Evolutionary conservation across 2,888 invertebrate species (phyloP).

Genomic region (Saturnia pavonia): DNA sequence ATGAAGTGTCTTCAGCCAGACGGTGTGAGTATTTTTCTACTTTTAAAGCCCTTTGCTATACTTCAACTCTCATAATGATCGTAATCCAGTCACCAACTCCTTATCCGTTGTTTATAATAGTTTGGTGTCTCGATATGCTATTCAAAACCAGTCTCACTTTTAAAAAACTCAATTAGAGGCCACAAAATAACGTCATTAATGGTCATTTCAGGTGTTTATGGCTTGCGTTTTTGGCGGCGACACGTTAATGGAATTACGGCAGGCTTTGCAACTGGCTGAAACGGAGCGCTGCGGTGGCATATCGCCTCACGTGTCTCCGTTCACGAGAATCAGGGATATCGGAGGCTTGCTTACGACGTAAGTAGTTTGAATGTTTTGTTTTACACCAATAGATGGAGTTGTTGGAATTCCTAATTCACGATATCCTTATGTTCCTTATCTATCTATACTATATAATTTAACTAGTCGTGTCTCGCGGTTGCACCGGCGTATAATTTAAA

Average conservation of each 20-base stretch:
- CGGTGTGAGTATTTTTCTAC: constrained; percentile 81
- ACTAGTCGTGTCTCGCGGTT: no score
- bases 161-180: no score
- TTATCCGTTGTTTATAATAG: neutral
- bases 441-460: no score
- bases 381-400: neutral
- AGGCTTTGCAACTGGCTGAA: constrained; percentile 96
- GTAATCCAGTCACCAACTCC: neutral
- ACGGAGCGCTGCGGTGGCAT: constrained; percentile 94
- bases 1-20: constrained; percentile 90
- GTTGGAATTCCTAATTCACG: neutral
- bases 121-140: no score
- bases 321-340: constrained; percentile 90
- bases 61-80: neutral
- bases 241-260: constrained; percentile 94
- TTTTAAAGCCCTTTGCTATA: neutral
- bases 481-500: no score
- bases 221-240: constrained; percentile 98
- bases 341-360: constrained; percentile 89
- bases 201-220: constrained; percentile 84
- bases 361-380: no score
- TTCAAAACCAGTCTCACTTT: no score
- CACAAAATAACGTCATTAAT: neutral
- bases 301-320: constrained; percentile 95
- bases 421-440: neutral